These are phyloP conservation scores for Rousettus madagascariensis DNA, from an alignment of 2,797 vertebrate species.

Conservation along the genomic window DNA sequence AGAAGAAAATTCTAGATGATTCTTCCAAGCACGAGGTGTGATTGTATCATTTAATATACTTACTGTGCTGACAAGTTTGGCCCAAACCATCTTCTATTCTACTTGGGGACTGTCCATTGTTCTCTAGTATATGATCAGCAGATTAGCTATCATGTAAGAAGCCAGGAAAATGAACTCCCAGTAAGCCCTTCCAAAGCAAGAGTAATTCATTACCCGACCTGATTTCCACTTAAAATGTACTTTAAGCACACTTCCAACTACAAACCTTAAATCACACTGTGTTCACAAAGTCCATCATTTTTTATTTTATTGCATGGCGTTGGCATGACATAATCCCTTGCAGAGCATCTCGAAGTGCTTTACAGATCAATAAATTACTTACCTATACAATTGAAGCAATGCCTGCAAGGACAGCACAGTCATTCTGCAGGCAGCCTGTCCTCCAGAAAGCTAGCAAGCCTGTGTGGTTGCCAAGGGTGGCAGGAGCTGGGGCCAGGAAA, in stretches of 20 bases:
- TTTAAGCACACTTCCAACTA: slow-evolving; percentile 88
- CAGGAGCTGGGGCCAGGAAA: background rate
- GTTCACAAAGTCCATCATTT: slow-evolving; percentile 88
- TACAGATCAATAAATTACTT: slow-evolving; percentile 89
- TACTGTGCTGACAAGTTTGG: slow-evolving; percentile 60
- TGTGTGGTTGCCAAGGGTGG: background rate
- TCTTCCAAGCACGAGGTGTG: slow-evolving; percentile 59
- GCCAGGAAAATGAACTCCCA: slow-evolving; percentile 85
- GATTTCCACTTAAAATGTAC: slow-evolving; percentile 90
- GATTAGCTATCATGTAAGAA: slow-evolving; percentile 82
- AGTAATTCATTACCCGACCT: slow-evolving; percentile 88
- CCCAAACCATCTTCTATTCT: slow-evolving; percentile 33
- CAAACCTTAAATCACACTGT: slow-evolving; percentile 87
- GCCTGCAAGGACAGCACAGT: slow-evolving; percentile 81
- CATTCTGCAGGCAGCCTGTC: slow-evolving; percentile 51
- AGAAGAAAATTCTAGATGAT: slow-evolving; percentile 61
- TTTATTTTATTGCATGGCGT: slow-evolving; percentile 85
- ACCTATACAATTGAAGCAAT: slow-evolving; percentile 81
- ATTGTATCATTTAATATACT: slow-evolving; percentile 64
- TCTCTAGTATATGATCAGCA: slow-evolving; percentile 82
- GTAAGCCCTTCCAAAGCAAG: slow-evolving; percentile 84
- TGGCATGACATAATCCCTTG: slow-evolving; percentile 87
- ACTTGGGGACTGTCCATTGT: slow-evolving; percentile 71
- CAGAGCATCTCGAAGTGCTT: slow-evolving; percentile 86
- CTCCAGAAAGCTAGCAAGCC: slow-evolving; percentile 10